Evolutionary conservation across 2,888 invertebrate species (phyloP).

Genomic region (Pollenia angustigena): DNA sequence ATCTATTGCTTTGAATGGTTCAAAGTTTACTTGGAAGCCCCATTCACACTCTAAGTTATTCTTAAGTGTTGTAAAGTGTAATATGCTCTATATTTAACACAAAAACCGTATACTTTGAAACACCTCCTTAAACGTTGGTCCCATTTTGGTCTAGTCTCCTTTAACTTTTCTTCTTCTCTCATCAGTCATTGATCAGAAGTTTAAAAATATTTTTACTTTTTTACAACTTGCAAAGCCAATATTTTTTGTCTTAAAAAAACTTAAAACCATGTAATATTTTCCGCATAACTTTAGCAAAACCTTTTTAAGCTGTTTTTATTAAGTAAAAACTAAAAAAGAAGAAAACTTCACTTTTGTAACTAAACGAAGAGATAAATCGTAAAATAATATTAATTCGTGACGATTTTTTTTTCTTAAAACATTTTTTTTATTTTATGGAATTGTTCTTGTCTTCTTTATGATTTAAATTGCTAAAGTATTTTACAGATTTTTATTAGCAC

Average conservation of each 20-base stretch:
- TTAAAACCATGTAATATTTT: slow-evolving; percentile 59
- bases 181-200: slow-evolving; percentile 41
- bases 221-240: neutral
- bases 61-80: too few species aligned
- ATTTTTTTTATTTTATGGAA: slow-evolving; percentile 44
- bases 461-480: slow-evolving; percentile 66
- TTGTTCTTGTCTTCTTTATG: slow-evolving; percentile 62
- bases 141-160: neutral
- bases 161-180: neutral
- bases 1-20: too few species aligned
- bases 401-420: slow-evolving; percentile 44
- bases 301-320: slow-evolving; percentile 15
- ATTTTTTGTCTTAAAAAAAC: neutral
- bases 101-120: neutral
- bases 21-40: too few species aligned
- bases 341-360: slow-evolving; percentile 43
- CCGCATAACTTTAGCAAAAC: slow-evolving; percentile 31
- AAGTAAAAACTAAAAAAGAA: neutral
- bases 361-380: slow-evolving; percentile 64
- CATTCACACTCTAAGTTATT: too few species aligned
- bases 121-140: neutral
- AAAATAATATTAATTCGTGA: slow-evolving; percentile 71
- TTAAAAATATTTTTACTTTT: slow-evolving; percentile 15
- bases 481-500: slow-evolving; percentile 63
- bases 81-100: too few species aligned